A percentile compares a stretch with the other conserved stretches of the same genome.
These are phyloP conservation scores for Rhinatrema bivittatum DNA, from an alignment of 2,797 vertebrate genomes.

Conservation along the genomic window DNA sequence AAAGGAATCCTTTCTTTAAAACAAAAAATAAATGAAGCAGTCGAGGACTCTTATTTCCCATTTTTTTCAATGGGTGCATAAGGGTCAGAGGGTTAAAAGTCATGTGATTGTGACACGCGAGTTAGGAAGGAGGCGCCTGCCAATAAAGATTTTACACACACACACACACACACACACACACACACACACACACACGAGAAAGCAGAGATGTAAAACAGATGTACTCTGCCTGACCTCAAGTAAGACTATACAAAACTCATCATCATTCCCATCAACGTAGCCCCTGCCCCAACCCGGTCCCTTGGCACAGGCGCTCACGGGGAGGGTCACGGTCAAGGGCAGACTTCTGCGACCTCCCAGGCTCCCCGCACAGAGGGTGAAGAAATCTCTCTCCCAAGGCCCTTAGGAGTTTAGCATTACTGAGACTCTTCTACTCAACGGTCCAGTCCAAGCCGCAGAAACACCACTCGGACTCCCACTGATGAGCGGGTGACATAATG, in stretches of 20 bases:
- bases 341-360: too few relatives aligned
- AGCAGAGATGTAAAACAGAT: constrained; percentile 28
- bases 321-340: too few relatives aligned
- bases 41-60: constrained; percentile 11
- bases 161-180: constrained; percentile 15
- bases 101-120: not conserved
- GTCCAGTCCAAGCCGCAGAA: too few relatives aligned
- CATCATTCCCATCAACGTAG: constrained; percentile 3
- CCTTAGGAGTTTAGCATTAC: too few relatives aligned
- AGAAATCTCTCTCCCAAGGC: too few relatives aligned
- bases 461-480: too few relatives aligned
- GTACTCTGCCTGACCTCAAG: constrained; percentile 20
- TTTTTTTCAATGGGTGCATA: constrained; percentile 7
- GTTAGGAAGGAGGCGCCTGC: not conserved
- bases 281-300: too few relatives aligned
- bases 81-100: constrained; percentile 4
- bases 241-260: constrained; percentile 10
- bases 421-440: too few relatives aligned
- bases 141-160: constrained; percentile 19
- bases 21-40: not conserved
- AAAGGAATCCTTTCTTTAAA: constrained; percentile 1
- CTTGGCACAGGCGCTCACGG: too few relatives aligned
- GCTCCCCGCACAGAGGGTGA: too few relatives aligned
- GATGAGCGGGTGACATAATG: too few relatives aligned
- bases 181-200: constrained; percentile 17